Evolutionary conservation across 2,797 vertebrate species (phyloP), one percentile per base, ranked within the genome.

Genomic region (Lycodopsis pacificus): DNA sequence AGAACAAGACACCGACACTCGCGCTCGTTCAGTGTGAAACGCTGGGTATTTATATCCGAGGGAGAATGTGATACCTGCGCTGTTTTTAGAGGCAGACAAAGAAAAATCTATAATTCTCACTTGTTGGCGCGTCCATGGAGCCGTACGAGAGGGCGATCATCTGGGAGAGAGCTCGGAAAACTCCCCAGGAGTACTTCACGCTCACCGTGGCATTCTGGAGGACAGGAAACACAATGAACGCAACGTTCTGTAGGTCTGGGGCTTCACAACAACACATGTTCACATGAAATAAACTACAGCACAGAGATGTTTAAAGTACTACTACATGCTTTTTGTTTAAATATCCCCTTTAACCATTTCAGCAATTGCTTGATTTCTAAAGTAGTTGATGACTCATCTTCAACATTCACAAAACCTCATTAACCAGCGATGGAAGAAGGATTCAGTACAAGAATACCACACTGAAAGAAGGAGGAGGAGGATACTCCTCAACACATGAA

Each of bases 111-210:
- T 81, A 72, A 19, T n/a, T 32, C 93, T 92, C 80, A 95, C 95
- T 95, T 82, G 94, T 95, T 19, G 95, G 95, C 48, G 95, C 90
- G 0, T 95, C 95, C 86, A 93, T 94, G 64, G 95, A 95, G 64
- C 95, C 95, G 0, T 96, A 96, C 1, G 95, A 95, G 40, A 95
- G 93, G 20, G 94, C 94, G 7, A 95, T 94, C 95, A 96, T 96
- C 89, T 96, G 95, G 19, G 94, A 96, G 0, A 96, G 94, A 25
- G 95, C 95, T 38, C 95, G 91, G 68, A 96, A 95, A 36, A 96
- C 92, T 53, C 95, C 95, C 91, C 95, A 95, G 0, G 95, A 95
- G 86, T 96, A 96, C 73, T 96, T 95, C 69, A 94, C 95, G 0
- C 89, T 93, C 77, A 95, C 95, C 19, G 95, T 91, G 69, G 93